These are phyloP conservation scores for Conopomorpha cramerella DNA, from an alignment of 1,140 invertebrate genomes.

Conservation along the genomic window DNA sequence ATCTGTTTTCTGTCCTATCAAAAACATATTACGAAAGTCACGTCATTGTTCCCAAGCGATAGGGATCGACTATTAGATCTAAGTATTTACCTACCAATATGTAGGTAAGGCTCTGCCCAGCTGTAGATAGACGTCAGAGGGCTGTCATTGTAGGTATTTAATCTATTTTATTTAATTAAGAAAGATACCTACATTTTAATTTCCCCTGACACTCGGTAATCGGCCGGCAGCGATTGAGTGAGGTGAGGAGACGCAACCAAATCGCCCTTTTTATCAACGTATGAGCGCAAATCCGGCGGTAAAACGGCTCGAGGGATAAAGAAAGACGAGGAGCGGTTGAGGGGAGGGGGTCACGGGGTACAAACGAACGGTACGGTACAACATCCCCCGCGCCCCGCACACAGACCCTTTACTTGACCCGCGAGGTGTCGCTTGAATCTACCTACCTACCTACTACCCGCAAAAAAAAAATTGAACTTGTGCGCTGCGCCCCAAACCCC, in stretches of 20 bases:
- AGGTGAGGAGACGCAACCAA: conserved; percentile 26
- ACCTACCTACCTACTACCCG: no score
- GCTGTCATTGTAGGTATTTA: no score
- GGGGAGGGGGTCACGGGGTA: conserved; percentile 37
- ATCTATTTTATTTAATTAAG: no score
- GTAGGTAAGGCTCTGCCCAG: no score
- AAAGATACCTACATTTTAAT: no score
- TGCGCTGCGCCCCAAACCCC: conserved; percentile 9
- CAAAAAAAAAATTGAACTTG: conserved; percentile 30
- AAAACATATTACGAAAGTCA: no score
- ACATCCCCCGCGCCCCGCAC: conserved; percentile 8
- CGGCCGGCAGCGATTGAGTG: conserved; percentile 46
- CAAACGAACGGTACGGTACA: conserved; percentile 45
- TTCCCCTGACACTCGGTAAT: conserved; percentile 57
- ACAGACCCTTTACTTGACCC: conserved; percentile 45
- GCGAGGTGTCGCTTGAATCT: conserved; percentile 46
- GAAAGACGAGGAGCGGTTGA: conserved; percentile 7
- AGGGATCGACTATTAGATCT: no score
- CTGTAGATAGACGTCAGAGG: no score
- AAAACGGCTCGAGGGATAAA: conserved; percentile 22
- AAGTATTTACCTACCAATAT: no score
- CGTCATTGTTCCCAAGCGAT: no score
- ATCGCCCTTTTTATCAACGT: conserved; percentile 58
- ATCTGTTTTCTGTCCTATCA: no score
- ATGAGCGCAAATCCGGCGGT: conserved; percentile 55